Conservation (phyloP, 1,140 invertebrate species). For the Amphibalanus amphitrite region DNA sequence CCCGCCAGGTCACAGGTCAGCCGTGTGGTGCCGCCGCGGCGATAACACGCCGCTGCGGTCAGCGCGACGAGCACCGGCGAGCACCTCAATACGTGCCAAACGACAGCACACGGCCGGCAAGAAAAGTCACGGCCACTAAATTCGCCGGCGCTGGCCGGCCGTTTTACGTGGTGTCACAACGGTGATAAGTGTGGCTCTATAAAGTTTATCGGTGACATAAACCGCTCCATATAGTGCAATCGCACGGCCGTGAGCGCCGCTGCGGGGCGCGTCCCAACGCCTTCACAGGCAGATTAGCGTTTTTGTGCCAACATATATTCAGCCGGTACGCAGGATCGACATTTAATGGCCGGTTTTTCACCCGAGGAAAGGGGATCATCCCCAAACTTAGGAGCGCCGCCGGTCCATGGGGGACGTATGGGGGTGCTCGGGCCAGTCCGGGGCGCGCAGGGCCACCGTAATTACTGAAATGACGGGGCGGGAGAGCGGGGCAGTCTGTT, state of each 20-base stretch:
- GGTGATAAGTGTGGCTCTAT: slow-evolving; percentile 1
- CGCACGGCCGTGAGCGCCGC: neutral
- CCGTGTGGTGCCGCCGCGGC: too few relatives aligned
- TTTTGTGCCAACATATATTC: neutral
- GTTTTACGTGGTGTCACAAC: neutral
- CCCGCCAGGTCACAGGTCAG: too few relatives aligned
- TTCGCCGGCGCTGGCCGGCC: neutral
- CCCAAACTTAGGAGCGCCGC: neutral
- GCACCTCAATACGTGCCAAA: too few relatives aligned
- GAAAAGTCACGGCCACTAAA: neutral
- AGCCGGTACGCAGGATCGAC: neutral
- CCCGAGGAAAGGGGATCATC: neutral
- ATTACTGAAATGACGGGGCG: neutral
- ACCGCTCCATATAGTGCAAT: slow-evolving; percentile 1
- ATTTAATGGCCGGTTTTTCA: neutral
- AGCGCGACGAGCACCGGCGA: too few relatives aligned
- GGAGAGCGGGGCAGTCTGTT: neutral
- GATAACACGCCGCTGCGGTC: neutral
- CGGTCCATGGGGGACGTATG: neutral
- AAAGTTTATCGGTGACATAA: neutral
- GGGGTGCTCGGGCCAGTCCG: too few relatives aligned
- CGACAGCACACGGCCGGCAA: too few relatives aligned
- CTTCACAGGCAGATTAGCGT: neutral
- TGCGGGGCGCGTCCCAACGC: neutral
- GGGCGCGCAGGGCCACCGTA: neutral